Evolutionary conservation across 2,797 vertebrate genomes (phyloP).

Genomic region (Xerus rutilus): DNA sequence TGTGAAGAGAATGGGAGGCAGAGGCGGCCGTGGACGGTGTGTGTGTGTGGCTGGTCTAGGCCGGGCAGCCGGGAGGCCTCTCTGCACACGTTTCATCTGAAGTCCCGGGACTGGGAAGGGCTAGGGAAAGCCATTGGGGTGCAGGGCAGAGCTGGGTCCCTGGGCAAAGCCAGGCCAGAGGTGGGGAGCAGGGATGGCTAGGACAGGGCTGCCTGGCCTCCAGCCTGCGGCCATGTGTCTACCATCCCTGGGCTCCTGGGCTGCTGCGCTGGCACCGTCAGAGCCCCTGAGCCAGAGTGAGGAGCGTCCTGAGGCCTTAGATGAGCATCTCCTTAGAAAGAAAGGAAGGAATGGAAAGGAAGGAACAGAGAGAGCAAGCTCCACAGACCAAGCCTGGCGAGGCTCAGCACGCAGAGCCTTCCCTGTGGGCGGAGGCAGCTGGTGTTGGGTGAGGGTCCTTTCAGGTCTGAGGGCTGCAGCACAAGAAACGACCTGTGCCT

Average conservation of each 20-base stretch:
- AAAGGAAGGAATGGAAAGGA: rapidly evolving
- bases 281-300: not conserved
- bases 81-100: not conserved
- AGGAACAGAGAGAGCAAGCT: not conserved
- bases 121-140: not conserved
- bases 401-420: not conserved
- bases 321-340: not conserved
- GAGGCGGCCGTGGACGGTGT: not conserved
- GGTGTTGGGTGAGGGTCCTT: not conserved
- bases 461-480: not conserved
- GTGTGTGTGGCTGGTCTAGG: rapidly evolving
- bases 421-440: not conserved
- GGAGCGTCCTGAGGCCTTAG: not conserved
- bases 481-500: not conserved
- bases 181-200: no score
- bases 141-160: not conserved
- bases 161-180: not conserved
- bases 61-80: no score
- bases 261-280: rapidly evolving
- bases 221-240: rapidly evolving
- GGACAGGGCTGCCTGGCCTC: rapidly evolving
- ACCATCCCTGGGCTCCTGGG: rapidly evolving
- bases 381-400: not conserved
- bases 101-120: not conserved
- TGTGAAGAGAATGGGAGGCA: not conserved